phyloP scores from a whole-genome alignment of 2,888 invertebrate genomes.

The Ormyrus pomaceus region DNA sequence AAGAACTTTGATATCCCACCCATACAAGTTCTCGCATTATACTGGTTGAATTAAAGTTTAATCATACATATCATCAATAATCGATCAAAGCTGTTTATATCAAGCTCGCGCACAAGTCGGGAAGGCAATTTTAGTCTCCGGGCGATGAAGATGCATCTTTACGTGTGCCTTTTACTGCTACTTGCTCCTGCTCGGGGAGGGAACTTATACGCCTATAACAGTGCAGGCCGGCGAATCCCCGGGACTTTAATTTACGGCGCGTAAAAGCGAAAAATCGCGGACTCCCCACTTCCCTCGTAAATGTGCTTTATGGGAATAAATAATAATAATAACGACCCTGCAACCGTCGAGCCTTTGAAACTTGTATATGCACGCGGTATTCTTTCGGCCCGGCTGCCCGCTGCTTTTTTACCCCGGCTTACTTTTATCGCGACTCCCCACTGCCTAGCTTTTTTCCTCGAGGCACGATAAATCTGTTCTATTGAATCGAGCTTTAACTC shows the following conservation, averaged over 20 bases:
- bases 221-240: conserved; percentile 14
- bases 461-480: conserved; percentile 5
- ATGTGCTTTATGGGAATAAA: conserved; percentile 46
- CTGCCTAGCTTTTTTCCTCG: background rate
- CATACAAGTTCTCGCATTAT: no score
- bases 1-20: no score
- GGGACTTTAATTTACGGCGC: conserved; percentile 42
- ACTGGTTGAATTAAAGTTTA: no score
- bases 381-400: background rate
- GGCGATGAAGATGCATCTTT: conserved; percentile 41
- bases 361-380: background rate
- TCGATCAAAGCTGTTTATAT: no score
- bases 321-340: conserved; percentile 15
- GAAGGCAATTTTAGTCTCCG: conserved; percentile 36
- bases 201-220: background rate
- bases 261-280: conserved; percentile 44
- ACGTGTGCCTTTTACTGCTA: conserved; percentile 20
- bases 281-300: conserved; percentile 25
- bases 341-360: conserved; percentile 4
- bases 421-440: background rate
- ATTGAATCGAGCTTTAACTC: background rate
- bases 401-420: background rate
- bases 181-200: background rate
- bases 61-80: no score
- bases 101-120: background rate